Evolutionary conservation across 2,888 invertebrate genomes (phyloP), one percentile per base, ranked within the genome.

Genomic region (Eustalomyia histrio): DNA sequence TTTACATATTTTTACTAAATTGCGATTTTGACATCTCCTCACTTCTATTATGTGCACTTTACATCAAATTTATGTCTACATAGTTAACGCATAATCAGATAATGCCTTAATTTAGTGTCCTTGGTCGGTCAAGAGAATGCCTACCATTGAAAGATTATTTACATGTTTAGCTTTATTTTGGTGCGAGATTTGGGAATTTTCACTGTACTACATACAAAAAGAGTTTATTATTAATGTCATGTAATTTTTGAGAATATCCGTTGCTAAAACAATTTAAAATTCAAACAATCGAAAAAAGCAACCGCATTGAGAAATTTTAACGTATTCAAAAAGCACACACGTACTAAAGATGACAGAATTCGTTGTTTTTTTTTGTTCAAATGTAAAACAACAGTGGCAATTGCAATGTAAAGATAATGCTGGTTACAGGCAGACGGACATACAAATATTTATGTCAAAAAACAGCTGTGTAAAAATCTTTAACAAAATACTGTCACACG

Each of bases 401-500:
- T 24, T 47, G 29, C 39, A 43, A 10, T n/a, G n/a, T 8, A 35
- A 68, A 68, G 18, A 24, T 68, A 68, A 61, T 71, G 50, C 60
- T 71, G 71, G 50, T 71, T 50, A 6, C 21, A 60, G 18, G 52
- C 35, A n/a, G 7, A 60, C 50, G n/a, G 14, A 7, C 35, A 52
- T 9, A 60, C 52, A 35, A 1, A 69, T 29, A 39, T 16, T 39
- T 21, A 24, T 60, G 12, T 35, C 12, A 33, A 71, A 60, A 71
- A 60, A 71, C 71, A 71, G 60, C 71, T 71, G 71, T 71, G 50
- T 18, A 17, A 52, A 35, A 71, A 52, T 71, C 52, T 35, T 35
- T 18, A 50, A 17, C 50, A 71, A 35, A 18, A 71, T 47, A 43
- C 24, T 60, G 69, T 60, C 58, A 60, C 58, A 50, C 58, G 47